A percentile compares a stretch with the other conserved stretches of the same genome.
phyloP scores from a whole-genome alignment of 1,140 invertebrate genomes.

The Sminthurides bifidus region DNA sequence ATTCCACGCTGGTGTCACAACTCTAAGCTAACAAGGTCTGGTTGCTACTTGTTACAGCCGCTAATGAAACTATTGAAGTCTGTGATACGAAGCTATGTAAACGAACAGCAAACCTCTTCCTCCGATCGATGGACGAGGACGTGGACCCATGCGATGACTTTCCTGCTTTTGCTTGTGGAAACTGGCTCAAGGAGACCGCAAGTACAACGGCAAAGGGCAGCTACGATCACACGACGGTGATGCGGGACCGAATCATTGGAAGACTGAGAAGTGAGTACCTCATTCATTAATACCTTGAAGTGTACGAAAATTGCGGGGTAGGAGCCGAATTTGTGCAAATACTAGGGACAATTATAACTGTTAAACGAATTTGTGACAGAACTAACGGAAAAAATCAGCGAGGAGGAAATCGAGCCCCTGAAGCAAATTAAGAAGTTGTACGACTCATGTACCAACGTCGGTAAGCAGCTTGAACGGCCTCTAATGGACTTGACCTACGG shows the following conservation, averaged over 20 bases:
- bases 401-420: conserved; percentile 22
- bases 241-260: conserved; percentile 28
- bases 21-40: too few relatives aligned
- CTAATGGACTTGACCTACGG: not conserved
- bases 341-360: not conserved
- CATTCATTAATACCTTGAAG: too few relatives aligned
- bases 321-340: not conserved
- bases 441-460: conserved; percentile 24
- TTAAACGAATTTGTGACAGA: not conserved
- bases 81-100: conserved; percentile 19
- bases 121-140: conserved; percentile 38
- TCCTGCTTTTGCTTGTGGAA: conserved; percentile 45
- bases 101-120: conserved; percentile 22
- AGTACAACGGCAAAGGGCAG: conserved; percentile 13
- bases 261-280: conserved; percentile 20
- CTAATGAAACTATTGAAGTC: conserved; percentile 14
- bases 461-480: conserved; percentile 7
- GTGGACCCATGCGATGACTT: conserved; percentile 47
- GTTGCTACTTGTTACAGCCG: too few relatives aligned
- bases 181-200: conserved; percentile 38
- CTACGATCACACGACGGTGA: conserved; percentile 30
- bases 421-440: conserved; percentile 28
- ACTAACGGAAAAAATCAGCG: conserved; percentile 22
- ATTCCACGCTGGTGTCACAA: too few relatives aligned
- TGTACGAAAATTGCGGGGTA: too few relatives aligned